These are phyloP conservation scores for Leptinotarsa undecemlineata DNA, from an alignment of 1,140 invertebrate species.

Conservation along the genomic window DNA sequence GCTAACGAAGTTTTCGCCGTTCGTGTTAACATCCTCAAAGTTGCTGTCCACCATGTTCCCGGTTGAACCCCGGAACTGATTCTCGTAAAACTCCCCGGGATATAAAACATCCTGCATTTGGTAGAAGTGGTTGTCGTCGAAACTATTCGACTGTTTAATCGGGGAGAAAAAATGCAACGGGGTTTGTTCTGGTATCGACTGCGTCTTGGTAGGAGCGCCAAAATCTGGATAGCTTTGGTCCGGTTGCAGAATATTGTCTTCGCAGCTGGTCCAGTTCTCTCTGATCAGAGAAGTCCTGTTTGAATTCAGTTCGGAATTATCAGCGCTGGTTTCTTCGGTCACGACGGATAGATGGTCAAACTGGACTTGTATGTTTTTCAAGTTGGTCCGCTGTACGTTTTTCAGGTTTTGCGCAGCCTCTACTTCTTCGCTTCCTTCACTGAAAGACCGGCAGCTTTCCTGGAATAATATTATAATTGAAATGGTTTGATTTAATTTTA, in stretches of 20 bases:
- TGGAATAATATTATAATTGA: slow-evolving; percentile 28
- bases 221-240: slow-evolving; percentile 51
- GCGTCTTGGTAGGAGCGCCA: slow-evolving; percentile 25
- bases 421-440: slow-evolving; percentile 58
- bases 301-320: slow-evolving; percentile 58
- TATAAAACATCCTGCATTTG: slow-evolving; percentile 16
- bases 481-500: not conserved
- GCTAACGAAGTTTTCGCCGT: slow-evolving; percentile 29
- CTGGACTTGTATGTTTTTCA: slow-evolving; percentile 60
- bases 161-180: slow-evolving; percentile 59
- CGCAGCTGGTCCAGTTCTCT: slow-evolving; percentile 44
- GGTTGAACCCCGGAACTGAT: not conserved
- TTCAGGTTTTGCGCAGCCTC: slow-evolving; percentile 52
- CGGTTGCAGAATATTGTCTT: slow-evolving; percentile 51
- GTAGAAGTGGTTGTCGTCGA: slow-evolving; percentile 40
- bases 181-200: slow-evolving; percentile 34
- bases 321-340: slow-evolving; percentile 67
- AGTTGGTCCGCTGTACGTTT: slow-evolving; percentile 53
- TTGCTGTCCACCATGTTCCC: not conserved
- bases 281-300: slow-evolving; percentile 32
- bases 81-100: slow-evolving; percentile 7
- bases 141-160: slow-evolving; percentile 46
- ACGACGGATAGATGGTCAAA: slow-evolving; percentile 78
- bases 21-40: not conserved
- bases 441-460: slow-evolving; percentile 48